These are phyloP conservation scores for Dasysyrphus tricinctus DNA, from an alignment of 2,888 invertebrate genomes.

Conservation along the genomic window DNA sequence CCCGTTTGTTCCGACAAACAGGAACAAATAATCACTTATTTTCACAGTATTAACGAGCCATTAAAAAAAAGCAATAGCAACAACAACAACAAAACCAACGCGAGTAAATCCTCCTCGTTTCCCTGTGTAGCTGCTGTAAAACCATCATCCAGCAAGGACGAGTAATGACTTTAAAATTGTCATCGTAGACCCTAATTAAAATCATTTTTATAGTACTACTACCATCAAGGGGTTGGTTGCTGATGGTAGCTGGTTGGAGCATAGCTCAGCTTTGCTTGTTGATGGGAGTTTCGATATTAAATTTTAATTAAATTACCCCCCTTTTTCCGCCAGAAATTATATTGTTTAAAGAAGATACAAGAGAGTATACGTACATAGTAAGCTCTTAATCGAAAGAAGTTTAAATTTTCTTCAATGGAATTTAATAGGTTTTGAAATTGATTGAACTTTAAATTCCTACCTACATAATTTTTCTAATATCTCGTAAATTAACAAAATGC, in stretches of 20 bases:
- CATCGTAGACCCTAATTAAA: constrained; percentile 73
- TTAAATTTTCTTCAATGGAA: not conserved
- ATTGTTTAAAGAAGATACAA: not conserved
- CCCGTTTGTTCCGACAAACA: constrained; percentile 37
- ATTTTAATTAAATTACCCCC: constrained; percentile 68
- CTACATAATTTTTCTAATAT: no score
- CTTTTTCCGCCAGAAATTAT: constrained; percentile 28
- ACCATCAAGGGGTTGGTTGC: constrained; percentile 32
- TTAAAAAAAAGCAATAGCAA: constrained; percentile 30
- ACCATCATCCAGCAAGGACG: constrained; percentile 57
- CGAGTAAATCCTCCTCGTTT: not conserved
- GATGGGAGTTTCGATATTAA: constrained; percentile 65
- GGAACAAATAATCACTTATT: constrained; percentile 65
- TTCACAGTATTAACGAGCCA: constrained; percentile 69
- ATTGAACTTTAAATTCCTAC: no score
- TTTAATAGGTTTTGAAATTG: not conserved
- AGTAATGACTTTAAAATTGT: constrained; percentile 72
- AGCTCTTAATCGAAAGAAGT: not conserved
- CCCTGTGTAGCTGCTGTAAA: not conserved
- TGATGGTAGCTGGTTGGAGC: no score
- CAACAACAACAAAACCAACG: not conserved
- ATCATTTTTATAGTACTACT: constrained; percentile 74
- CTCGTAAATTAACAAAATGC: no score
- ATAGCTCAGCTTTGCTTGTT: constrained; percentile 15
- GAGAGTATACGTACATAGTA: no score